Evolutionary conservation across 2,888 invertebrate genomes (phyloP).

Genomic region (Ectemnius continuus): DNA sequence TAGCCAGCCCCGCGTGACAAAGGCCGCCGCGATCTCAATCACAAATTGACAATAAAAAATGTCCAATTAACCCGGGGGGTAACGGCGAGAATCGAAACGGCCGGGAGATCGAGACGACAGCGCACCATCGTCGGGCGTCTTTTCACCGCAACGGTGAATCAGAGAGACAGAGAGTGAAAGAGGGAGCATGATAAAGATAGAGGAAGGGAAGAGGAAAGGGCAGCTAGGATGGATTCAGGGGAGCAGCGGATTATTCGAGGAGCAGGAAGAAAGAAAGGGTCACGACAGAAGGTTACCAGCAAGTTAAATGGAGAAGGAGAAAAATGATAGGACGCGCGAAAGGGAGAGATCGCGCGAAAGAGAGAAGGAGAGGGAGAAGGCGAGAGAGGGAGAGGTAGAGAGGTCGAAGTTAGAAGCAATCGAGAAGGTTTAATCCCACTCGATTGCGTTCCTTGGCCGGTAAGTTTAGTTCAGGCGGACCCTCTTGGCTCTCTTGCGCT

Average conservation of each 20-base stretch:
- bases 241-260: no score
- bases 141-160: constrained; percentile 55
- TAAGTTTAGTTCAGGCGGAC: constrained; percentile 63
- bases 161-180: constrained; percentile 20
- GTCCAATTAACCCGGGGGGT: constrained; percentile 73
- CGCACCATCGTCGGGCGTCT: constrained; percentile 50
- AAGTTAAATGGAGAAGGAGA: constrained; percentile 30
- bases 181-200: not conserved
- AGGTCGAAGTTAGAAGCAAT: constrained; percentile 76
- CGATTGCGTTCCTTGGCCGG: constrained; percentile 73
- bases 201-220: constrained; percentile 22
- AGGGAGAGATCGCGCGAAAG: constrained; percentile 45
- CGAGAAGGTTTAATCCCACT: constrained; percentile 76
- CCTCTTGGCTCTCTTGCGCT: constrained; percentile 60
- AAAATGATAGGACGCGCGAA: not conserved
- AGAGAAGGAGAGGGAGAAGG: constrained; percentile 53
- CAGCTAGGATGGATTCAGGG: constrained; percentile 23
- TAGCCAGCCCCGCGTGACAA: constrained; percentile 60
- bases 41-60: constrained; percentile 78
- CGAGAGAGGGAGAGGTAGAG: constrained; percentile 55
- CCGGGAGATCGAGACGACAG: constrained; percentile 35
- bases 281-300: no score
- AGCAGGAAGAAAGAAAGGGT: no score
- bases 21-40: constrained; percentile 73
- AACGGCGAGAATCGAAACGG: constrained; percentile 61